phyloP scores from a whole-genome alignment of 2,888 invertebrate species.

The Dysmachus trigonus region DNA sequence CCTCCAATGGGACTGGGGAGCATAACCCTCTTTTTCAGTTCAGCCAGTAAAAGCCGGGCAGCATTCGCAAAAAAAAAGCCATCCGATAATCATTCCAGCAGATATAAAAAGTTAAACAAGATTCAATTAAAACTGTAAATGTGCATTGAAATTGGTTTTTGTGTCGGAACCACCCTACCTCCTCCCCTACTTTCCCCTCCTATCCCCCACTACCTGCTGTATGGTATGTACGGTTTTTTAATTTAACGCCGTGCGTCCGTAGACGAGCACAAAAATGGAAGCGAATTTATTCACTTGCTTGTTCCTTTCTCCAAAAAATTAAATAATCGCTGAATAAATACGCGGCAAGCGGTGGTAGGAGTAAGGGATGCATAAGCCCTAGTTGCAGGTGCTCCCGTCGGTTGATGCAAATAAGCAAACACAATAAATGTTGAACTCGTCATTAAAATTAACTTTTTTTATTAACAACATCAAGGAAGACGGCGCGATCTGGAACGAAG shows the following conservation, averaged over 20 bases:
- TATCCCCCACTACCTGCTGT: background rate
- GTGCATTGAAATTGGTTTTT: constrained; percentile 24
- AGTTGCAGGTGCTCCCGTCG: background rate
- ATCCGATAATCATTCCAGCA: constrained; percentile 12
- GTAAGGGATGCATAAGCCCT: background rate
- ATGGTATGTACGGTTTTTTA: background rate
- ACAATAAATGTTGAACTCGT: constrained; percentile 35
- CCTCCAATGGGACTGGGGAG: background rate
- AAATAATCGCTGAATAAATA: constrained; percentile 36
- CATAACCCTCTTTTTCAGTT: background rate
- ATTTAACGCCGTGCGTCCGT: background rate
- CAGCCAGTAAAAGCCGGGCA: background rate
- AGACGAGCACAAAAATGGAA: background rate
- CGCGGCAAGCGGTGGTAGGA: background rate
- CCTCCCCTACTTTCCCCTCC: background rate
- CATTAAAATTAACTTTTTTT: constrained; percentile 1
- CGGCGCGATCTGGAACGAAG: background rate
- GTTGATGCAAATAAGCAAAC: constrained; percentile 16
- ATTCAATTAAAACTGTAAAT: constrained; percentile 39
- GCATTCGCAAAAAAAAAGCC: background rate
- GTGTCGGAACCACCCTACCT: too few relatives aligned
- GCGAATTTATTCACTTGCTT: constrained; percentile 32
- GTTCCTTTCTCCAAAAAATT: constrained; percentile 20
- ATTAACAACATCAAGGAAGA: background rate
- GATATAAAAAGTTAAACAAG: constrained; percentile 28